These are phyloP conservation scores for Symphodus melops DNA, from an alignment of 2,113 vertebrate species.

Conservation along the genomic window DNA sequence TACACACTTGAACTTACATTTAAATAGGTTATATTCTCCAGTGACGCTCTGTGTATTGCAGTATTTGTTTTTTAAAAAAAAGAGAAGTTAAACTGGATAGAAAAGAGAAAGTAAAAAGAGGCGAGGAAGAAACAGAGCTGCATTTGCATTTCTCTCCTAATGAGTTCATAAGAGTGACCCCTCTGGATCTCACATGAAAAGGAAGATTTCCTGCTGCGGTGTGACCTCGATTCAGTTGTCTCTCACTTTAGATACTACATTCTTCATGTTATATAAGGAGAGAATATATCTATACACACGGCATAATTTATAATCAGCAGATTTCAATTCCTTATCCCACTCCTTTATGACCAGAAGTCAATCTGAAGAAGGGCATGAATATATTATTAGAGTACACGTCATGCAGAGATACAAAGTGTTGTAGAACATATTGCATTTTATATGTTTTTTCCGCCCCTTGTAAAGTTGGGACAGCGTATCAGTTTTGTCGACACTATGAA, in stretches of 20 bases:
- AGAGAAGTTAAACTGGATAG: slow-evolving; percentile 53
- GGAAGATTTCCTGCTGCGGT: slow-evolving; percentile 85
- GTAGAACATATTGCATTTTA: slow-evolving; percentile 43
- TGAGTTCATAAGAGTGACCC: slow-evolving; percentile 91
- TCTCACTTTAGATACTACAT: slow-evolving; percentile 80
- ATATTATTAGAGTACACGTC: slow-evolving; percentile 14
- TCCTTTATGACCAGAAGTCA: slow-evolving; percentile 31
- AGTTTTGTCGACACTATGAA: slow-evolving; percentile 55
- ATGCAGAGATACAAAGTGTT: slow-evolving; percentile 15
- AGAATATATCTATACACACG: slow-evolving; percentile 72
- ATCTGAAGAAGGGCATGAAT: slow-evolving; percentile 33
- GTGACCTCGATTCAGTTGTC: slow-evolving; percentile 89
- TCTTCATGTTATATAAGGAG: slow-evolving; percentile 82
- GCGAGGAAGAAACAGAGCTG: slow-evolving; percentile 47
- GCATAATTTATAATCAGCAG: slow-evolving; percentile 75
- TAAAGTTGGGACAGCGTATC: slow-evolving; percentile 39
- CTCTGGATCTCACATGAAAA: slow-evolving; percentile 92
- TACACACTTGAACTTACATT: slow-evolving; percentile 48
- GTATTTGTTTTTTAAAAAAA: slow-evolving; percentile 55
- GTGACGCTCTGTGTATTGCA: slow-evolving; percentile 9
- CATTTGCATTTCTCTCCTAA: slow-evolving; percentile 90
- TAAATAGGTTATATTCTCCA: slow-evolving; percentile 35
- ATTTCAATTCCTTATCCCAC: slow-evolving; percentile 42
- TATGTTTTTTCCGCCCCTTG: slow-evolving; percentile 22
- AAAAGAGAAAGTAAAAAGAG: slow-evolving; percentile 27